Evolutionary conservation across 2,888 invertebrate genomes (phyloP).

Genomic region (Ceramica pisi): DNA sequence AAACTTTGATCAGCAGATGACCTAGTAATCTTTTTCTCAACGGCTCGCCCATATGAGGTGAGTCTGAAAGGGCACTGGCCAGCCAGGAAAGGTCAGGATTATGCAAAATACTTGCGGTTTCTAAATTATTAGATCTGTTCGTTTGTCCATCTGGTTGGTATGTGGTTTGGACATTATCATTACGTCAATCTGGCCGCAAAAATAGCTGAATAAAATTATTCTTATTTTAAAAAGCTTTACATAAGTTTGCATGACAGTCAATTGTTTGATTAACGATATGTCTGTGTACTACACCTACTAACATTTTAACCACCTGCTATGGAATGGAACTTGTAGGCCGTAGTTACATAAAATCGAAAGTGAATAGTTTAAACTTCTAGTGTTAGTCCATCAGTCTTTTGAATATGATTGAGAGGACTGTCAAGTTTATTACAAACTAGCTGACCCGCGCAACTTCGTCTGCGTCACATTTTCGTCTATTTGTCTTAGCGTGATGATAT

Average conservation of each 20-base stretch:
- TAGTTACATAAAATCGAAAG: conserved; percentile 53
- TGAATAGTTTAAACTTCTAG: conserved; percentile 1
- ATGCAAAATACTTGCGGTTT: conserved; percentile 56
- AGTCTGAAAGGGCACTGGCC: conserved; percentile 69
- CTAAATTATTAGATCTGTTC: conserved; percentile 45
- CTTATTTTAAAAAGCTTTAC: not conserved
- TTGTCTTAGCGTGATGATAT: too few relatives aligned
- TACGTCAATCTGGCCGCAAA: not conserved
- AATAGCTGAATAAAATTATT: not conserved
- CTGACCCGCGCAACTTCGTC: too few relatives aligned
- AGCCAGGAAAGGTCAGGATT: conserved; percentile 62
- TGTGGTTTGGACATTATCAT: not conserved
- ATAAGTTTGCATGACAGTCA: not conserved
- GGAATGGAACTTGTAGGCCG: not conserved
- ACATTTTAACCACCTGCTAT: conserved; percentile 2
- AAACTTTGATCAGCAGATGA: conserved; percentile 49
- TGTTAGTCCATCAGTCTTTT: conserved; percentile 12
- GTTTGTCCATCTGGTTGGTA: conserved; percentile 6
- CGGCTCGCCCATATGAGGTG: conserved; percentile 53
- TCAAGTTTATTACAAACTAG: conserved; percentile 19
- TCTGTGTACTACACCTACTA: conserved; percentile 3
- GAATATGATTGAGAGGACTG: conserved; percentile 20
- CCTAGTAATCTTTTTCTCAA: conserved; percentile 65
- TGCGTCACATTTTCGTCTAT: too few relatives aligned
- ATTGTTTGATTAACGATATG: conserved; percentile 16